Base-by-base conservation (phyloP, 2,113 vertebrate genomes). In the Plectropomus leopardus region DNA sequence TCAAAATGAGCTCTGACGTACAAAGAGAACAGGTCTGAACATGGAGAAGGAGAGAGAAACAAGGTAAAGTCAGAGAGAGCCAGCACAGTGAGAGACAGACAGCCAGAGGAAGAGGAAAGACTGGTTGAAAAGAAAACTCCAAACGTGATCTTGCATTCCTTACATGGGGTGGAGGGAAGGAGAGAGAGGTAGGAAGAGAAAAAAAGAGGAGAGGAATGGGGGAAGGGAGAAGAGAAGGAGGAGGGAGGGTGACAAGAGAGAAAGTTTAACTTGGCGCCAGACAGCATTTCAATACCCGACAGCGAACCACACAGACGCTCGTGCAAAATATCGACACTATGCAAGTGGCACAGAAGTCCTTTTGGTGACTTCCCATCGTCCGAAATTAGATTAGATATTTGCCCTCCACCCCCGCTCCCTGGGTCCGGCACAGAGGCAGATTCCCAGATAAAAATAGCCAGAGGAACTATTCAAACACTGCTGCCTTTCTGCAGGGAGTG, bases 371-470 rank as follows among this genome's bases (percentile, higher is more conserved):
- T 94, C 92, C 92, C 92, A 92, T 94, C 86, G 68, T 83, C 89
- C 82, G 69, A 86, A 94, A 93, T 95, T 94, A 93, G 92, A 94
- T 93, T 86, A 91, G 91, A 93, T 90, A 89, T 93, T 91, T 94
- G 90, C 87, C 85, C 89, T 90, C 85, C 83, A 89, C 86, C 87
- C 85, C 74, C 76, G 21, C 83, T 88, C 82, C 81, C 86, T 76
- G 84, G 86, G 89, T 90, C 92, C 88, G 79, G 87, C 89, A 87
- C 88, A 93, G 91, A 90, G 85, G 92, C 92, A 92, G 91, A 94
- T 93, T 94, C 94, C 91, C 94, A 94, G 93, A 95, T 94, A 94
- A 93, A 95, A 94, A 95, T 94, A 94, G 93, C 92, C 72, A 67
- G 82, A 88, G 89, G 89, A 94, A 95, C 89, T 94, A 94, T 93